Base-by-base conservation (phyloP, 2,888 invertebrate genomes). In the Lysandra bellargus region DNA sequence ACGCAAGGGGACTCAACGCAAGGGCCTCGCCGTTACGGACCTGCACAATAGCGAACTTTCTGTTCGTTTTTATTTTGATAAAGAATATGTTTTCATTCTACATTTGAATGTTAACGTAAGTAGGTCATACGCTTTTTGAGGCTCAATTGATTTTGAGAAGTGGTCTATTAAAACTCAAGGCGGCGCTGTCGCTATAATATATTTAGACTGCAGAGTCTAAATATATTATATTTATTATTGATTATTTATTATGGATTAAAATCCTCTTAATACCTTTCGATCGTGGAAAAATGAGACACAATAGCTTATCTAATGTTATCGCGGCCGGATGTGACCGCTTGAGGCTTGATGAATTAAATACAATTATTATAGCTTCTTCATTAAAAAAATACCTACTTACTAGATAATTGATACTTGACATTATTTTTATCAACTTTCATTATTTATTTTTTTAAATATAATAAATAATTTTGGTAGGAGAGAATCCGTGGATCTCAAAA, bases 21-120 rank as follows among this genome's bases (percentile, higher is more conserved):
- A 44, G 1, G 17, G 57, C 57, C 57, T 57, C 57, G 17, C 12
- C 57, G 57, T 69, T 69, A 69, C 69, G 17, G 33, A 33, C 17
- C 64, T 37, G 33, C 33, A 80, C 80, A 81, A 82, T 80, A 80
- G 81, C 72, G 53, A 53, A 76, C 33, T 76, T 57, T 33, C 53
- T 57, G 53, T 76, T 49, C 23, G 49, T 76, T 80, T 78, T 78
- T 64, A 60, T 79, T 72, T 53, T 53, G 75, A 57, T 53, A 49
- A 30, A 57, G 17, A 76, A 53, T 17, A 44, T 74, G 74, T 44
- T 75, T 75, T 64, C 30, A 64, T 30, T 3, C 64, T 64, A 69
- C 33, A 69, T 69, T 33, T 37, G 69, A 69, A 69, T 69, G 17
- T 17, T 69, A 69, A 69, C 69, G 33, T 1, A 69, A 69, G 37